phyloP scores from a whole-genome alignment of 1,140 invertebrate species.

The Drosophila littoralis region DNA sequence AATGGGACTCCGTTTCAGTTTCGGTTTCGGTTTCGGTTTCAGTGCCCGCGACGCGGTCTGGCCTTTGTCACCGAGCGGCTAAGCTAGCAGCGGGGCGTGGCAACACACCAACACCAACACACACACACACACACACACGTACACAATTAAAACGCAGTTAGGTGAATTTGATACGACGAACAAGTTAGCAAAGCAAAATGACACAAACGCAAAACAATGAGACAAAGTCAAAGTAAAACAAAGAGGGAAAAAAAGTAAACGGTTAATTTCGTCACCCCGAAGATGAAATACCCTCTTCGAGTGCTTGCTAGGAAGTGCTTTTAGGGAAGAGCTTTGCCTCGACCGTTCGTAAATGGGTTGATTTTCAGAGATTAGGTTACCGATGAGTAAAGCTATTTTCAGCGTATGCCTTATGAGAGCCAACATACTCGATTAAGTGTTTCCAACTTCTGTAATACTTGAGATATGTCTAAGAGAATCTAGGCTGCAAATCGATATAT shows the following conservation, averaged over 20 bases:
- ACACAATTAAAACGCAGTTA: constrained; percentile 71
- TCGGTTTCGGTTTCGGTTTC: constrained; percentile 38
- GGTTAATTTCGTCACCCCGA: not conserved
- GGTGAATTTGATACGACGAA: constrained; percentile 59
- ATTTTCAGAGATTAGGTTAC: too few species aligned
- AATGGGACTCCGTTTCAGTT: constrained; percentile 53
- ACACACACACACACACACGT: constrained; percentile 4
- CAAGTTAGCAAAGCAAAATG: constrained; percentile 46
- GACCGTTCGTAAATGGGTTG: too few species aligned
- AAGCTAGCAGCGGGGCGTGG: not conserved
- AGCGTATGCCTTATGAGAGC: too few species aligned
- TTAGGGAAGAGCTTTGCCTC: too few species aligned
- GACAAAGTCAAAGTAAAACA: constrained; percentile 15
- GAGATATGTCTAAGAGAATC: too few species aligned
- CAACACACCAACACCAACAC: not conserved
- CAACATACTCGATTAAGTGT: too few species aligned
- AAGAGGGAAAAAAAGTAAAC: not conserved
- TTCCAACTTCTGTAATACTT: too few species aligned
- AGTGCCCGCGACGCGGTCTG: not conserved
- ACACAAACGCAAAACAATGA: constrained; percentile 38
- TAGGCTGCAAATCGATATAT: too few species aligned
- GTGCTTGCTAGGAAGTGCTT: too few species aligned
- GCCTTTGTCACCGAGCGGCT: constrained; percentile 26
- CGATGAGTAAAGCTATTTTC: too few species aligned
- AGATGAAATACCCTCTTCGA: not conserved